These are phyloP conservation scores for Wasmannia auropunctata DNA, from an alignment of 1,140 invertebrate genomes.

Conservation along the genomic window DNA sequence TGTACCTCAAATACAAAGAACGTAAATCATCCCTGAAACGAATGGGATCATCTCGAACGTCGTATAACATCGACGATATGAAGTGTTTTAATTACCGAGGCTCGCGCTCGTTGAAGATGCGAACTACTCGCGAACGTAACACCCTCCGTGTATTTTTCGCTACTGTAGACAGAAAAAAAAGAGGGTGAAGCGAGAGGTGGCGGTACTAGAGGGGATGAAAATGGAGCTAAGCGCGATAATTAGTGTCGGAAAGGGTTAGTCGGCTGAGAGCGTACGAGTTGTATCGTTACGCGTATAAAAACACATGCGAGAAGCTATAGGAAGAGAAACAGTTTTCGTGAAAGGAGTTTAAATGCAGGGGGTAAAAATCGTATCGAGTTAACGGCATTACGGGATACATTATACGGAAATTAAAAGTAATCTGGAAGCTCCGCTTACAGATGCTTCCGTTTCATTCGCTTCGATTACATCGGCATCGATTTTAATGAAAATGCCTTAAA, in stretches of 20 bases:
- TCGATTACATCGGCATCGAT: neutral
- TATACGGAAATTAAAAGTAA: neutral
- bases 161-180: constrained; percentile 56
- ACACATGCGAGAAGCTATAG: constrained; percentile 5
- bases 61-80: constrained; percentile 57
- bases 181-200: constrained; percentile 42
- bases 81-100: constrained; percentile 82
- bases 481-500: neutral
- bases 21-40: neutral
- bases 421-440: neutral
- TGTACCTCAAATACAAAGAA: neutral
- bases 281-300: constrained; percentile 49
- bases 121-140: constrained; percentile 71
- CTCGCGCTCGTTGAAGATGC: constrained; percentile 66
- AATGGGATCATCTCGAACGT: constrained; percentile 29
- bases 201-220: constrained; percentile 60
- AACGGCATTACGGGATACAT: neutral
- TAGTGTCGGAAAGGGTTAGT: constrained; percentile 76
- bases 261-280: constrained; percentile 53
- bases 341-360: neutral
- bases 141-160: constrained; percentile 69
- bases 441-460: neutral
- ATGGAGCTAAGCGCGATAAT: constrained; percentile 81
- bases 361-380: neutral
- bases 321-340: neutral